phyloP scores from a whole-genome alignment of 2,797 vertebrate genomes.

The Phrynocephalus vlangalii region DNA sequence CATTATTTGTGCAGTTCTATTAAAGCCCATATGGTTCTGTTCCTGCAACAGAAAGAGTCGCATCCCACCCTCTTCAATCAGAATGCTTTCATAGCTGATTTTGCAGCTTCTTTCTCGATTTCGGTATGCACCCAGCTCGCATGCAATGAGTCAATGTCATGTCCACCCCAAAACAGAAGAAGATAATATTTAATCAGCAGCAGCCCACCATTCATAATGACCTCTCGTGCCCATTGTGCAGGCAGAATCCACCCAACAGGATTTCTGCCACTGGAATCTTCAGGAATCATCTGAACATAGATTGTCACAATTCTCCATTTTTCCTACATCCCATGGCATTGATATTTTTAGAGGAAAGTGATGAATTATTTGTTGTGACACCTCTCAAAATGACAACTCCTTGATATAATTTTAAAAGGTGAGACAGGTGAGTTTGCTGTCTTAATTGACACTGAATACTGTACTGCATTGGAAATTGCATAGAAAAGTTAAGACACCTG shows the following conservation, averaged over 20 bases:
- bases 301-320: not conserved
- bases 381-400: not conserved
- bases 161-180: too few relatives aligned
- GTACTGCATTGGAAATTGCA: not conserved
- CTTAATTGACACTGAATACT: slow-evolving; percentile 15
- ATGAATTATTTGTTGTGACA: slow-evolving; percentile 5
- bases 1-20: slow-evolving; percentile 34
- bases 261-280: not conserved
- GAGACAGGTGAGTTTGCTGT: not conserved
- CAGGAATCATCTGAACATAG: not conserved
- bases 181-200: slow-evolving; percentile 8
- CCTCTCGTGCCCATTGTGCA: too few relatives aligned
- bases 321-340: too few relatives aligned
- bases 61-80: slow-evolving; percentile 51
- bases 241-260: too few relatives aligned
- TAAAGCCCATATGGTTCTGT: slow-evolving; percentile 40
- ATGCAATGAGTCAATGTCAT: too few relatives aligned
- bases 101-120: too few relatives aligned
- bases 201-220: too few relatives aligned
- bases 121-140: slow-evolving; percentile 15
- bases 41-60: slow-evolving; percentile 28
- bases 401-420: slow-evolving; percentile 5
- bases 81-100: slow-evolving; percentile 37
- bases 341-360: not conserved
- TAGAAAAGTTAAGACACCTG: not conserved